Evolutionary conservation across 2,888 invertebrate genomes (phyloP).

Genomic region (Scelioninae gen. 2): DNA sequence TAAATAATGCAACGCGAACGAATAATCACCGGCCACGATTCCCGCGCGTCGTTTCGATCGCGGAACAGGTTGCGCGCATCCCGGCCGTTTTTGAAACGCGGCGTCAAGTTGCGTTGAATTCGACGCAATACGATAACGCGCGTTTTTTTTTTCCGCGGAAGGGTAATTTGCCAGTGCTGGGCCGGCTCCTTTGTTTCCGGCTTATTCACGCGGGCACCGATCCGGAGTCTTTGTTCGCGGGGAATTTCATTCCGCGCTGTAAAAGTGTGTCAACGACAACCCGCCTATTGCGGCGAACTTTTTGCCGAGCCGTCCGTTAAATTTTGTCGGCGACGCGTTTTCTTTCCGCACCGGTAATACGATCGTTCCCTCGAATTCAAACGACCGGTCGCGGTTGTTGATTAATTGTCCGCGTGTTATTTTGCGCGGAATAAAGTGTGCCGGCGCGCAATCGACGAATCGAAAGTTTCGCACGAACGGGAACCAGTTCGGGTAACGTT

Average conservation of each 20-base stretch:
- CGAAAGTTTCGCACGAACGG: too few species aligned
- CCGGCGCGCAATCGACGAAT: not conserved
- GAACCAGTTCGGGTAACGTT: not conserved
- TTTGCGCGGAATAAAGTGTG: too few species aligned
- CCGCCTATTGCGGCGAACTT: slow-evolving; percentile 6
- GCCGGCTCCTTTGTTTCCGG: slow-evolving; percentile 12
- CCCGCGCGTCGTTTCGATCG: too few species aligned
- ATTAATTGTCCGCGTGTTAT: too few species aligned
- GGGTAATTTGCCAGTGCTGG: slow-evolving; percentile 18
- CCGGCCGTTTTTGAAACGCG: too few species aligned
- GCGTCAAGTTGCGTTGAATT: too few species aligned
- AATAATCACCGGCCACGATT: too few species aligned
- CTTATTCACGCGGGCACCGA: slow-evolving; percentile 13
- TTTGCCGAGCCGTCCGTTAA: not conserved
- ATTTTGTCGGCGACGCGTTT: not conserved
- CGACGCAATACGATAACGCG: too few species aligned
- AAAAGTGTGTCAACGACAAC: slow-evolving; percentile 35
- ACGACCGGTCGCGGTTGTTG: not conserved
- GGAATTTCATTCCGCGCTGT: slow-evolving; percentile 3
- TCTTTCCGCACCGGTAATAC: not conserved
- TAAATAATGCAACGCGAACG: slow-evolving; percentile 23
- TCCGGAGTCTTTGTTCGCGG: slow-evolving; percentile 30
- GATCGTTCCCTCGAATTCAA: not conserved
- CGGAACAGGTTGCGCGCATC: too few species aligned
- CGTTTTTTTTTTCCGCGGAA: slow-evolving; percentile 10